Evolutionary conservation across 1,140 invertebrate species (phyloP), one percentile per base, ranked within the genome.

Genomic region (Macrostomum lignano): DNA sequence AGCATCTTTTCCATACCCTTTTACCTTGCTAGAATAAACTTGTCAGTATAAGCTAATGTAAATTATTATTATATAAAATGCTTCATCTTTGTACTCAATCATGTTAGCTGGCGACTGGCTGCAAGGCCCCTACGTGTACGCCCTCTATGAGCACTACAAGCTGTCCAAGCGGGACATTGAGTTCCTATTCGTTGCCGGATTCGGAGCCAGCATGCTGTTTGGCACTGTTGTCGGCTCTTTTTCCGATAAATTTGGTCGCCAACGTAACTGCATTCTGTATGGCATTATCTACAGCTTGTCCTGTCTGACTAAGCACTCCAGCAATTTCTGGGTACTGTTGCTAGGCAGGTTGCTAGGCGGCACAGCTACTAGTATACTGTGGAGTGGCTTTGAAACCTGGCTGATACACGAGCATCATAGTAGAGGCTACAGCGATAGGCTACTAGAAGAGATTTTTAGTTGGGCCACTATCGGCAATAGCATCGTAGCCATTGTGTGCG

Each of bases 341-440:
- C 11, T 65, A 21, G 67, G 67, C 7, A 52, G 69, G 10, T 45
- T 71, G 10, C 54, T 71, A 21, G 68, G 70, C 21, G 70, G 70
- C 3, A 65, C 69, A 38, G 66, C 70, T 1, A 71, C 69, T 2
- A 70, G 68, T 0, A 69, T 72, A 36, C 48, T 72, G 0, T 72
- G 68, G 46, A 69, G 68, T 21, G 66, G 67, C 3, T 72, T 72
- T 50, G 70, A 72, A 52, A 67, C 69, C 0, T 72, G 70, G 70
- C 61, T 68, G 41, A 58, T 71, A 7, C 66, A 62, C 46, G 68
- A 72, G 44, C 69, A 71, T 41, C 52, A 65, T n/a, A n/a, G n/a
- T n/a, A n/a, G n/a, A n/a, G n/a, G n/a, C n/a, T n/a, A n/a, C n/a
- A n/a, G n/a, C n/a, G n/a, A n/a, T n/a, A 44, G 47, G 14, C 40